Evolutionary conservation across 2,797 vertebrate species (phyloP).

Genomic region (Perodicticus potto): DNA sequence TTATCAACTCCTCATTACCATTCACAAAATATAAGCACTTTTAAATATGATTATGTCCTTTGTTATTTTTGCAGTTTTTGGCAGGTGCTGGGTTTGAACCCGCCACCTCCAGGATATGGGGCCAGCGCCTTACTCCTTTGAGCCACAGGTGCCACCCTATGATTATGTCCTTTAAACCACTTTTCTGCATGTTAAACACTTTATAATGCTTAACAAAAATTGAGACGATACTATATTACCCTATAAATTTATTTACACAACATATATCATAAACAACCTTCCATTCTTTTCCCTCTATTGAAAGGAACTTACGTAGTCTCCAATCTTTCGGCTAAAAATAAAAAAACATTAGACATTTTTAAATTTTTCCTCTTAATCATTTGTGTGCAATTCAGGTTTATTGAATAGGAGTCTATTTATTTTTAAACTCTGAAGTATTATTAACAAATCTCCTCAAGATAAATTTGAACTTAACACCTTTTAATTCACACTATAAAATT

Average conservation of each 20-base stretch:
- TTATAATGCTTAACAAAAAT: neutral
- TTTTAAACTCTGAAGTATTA: conserved; percentile 24
- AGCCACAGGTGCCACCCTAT: neutral
- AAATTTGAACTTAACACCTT: conserved; percentile 42
- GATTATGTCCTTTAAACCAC: neutral
- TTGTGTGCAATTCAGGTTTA: neutral
- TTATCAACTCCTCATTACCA: neutral
- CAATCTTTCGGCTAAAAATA: neutral
- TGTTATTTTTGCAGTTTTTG: too few relatives aligned
- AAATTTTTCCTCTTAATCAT: neutral
- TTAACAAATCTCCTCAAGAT: neutral
- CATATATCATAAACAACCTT: neutral
- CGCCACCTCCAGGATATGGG: too few relatives aligned
- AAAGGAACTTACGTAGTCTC: neutral
- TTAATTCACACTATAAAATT: conserved; percentile 23
- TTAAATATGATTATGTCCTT: neutral
- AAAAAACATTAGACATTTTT: neutral
- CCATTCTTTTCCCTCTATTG: neutral
- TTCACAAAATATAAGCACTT: neutral
- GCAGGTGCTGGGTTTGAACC: too few relatives aligned
- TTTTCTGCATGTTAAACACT: neutral
- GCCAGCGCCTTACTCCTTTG: too few relatives aligned
- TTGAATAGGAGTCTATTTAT: neutral
- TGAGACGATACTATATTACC: neutral
- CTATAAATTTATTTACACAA: neutral